Base-by-base conservation (phyloP, 2,888 invertebrate species). In the Dicroscelio sp. region DNA sequence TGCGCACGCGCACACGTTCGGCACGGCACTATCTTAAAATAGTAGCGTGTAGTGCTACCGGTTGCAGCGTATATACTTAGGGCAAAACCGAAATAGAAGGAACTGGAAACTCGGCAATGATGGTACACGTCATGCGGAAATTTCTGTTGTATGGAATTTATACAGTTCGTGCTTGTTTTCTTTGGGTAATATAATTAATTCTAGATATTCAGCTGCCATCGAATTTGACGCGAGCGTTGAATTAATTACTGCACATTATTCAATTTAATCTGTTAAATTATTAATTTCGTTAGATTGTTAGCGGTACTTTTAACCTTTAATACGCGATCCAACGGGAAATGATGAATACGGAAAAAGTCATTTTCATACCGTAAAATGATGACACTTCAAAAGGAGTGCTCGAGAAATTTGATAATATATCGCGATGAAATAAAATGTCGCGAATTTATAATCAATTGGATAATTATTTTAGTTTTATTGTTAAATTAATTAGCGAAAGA, bases 11-110 rank as follows among this genome's bases (percentile, higher is more conserved):
- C n/a, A n/a, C n/a, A n/a, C 76, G 27, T 55, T 83, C 69, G 58
- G 75, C 88, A 83, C 80, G 76, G 73, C 91, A 87, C 94, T 88
- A 90, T 89, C 94, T 95, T 94, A 94, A 94, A 95, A 94, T 94
- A 95, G 95, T 93, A 86, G 78, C 86, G 79, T 90, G 91, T 90
- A 93, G 93, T 89, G 93, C 93, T 95, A 94, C 94, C 93, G 93
- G 93, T 95, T 96, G 93, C 94, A 94, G 95, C 94, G 94, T 95
- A 96, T 95, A 94, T 84, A 88, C 87, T 88, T 80, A 69, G 75
- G 80, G 84, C 91, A 93, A 94, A 95, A 94, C 95, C 93, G 93
- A 95, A 96, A 95, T 95, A 95, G 95, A 96, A 94, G 93, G 93
- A 92, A 90, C 91, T 86, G 86, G 93, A 93, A 94, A 94, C 79